Conservation (phyloP, 1,140 invertebrate genomes). For the Capitella teleta region DNA sequence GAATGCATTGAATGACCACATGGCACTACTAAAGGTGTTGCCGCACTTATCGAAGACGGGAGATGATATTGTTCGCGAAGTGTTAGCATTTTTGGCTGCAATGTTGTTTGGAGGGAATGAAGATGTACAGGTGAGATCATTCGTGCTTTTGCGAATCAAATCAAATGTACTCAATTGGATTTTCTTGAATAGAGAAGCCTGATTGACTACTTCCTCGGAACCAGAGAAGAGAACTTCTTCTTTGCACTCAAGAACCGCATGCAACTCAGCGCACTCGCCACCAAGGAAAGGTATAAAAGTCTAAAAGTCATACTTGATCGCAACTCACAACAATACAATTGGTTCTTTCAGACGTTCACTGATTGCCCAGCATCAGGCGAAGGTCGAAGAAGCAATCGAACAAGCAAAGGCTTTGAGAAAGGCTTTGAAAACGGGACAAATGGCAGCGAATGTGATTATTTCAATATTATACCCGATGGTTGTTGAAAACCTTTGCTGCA, state of each 20-base stretch:
- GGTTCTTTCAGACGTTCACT: constrained; percentile 24
- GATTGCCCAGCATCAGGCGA: constrained; percentile 32
- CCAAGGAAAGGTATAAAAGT: constrained; percentile 31
- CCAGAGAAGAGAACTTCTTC: constrained; percentile 39
- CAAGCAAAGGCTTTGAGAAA: constrained; percentile 20
- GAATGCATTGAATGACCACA: constrained; percentile 28
- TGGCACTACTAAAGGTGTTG: constrained; percentile 29
- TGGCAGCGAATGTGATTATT: not conserved
- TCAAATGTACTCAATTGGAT: not conserved
- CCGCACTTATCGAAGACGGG: constrained; percentile 26
- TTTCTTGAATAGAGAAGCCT: constrained; percentile 26
- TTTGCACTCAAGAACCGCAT: constrained; percentile 37
- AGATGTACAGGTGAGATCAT: constrained; percentile 19
- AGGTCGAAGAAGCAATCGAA: constrained; percentile 27
- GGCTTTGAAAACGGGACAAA: constrained; percentile 3
- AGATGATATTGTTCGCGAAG: constrained; percentile 22
- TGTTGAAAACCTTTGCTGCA: no score
- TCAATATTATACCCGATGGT: no score
- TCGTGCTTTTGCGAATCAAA: not conserved
- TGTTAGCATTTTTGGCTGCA: constrained; percentile 20
- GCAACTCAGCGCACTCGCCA: constrained; percentile 35
- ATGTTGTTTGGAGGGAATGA: constrained; percentile 26
- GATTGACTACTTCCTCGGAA: constrained; percentile 36
- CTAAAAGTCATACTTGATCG: not conserved
- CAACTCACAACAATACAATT: not conserved